Evolutionary conservation across 2,797 vertebrate genomes (phyloP).

Genomic region (Amphiprion clarkii): DNA sequence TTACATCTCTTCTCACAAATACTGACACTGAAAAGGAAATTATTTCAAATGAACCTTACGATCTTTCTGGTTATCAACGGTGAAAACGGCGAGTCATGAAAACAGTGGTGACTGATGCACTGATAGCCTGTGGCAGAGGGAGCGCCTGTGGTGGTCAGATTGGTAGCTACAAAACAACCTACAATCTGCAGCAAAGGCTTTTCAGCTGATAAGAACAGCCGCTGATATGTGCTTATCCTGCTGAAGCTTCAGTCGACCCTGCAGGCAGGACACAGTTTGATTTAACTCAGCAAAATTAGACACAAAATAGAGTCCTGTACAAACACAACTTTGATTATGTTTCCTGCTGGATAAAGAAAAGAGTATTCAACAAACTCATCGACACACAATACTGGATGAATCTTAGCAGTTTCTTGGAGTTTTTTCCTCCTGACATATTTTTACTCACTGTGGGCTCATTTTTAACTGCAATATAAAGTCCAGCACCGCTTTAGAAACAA

Average conservation of each 20-base stretch:
- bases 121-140: constrained; percentile 24
- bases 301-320: background rate
- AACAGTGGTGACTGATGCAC: constrained; percentile 40
- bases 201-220: constrained; percentile 45
- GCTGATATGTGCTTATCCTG: constrained; percentile 28
- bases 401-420: background rate
- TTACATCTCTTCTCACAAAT: constrained; percentile 7
- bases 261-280: constrained; percentile 13
- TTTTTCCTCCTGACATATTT: no score
- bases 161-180: constrained; percentile 33
- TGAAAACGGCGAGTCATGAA: constrained; percentile 47
- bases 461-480: no score
- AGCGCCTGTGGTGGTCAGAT: constrained; percentile 20
- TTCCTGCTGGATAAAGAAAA: background rate
- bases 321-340: constrained; percentile 1
- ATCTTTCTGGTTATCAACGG: constrained; percentile 30
- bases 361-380: no score
- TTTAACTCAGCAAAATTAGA: constrained; percentile 15
- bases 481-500: no score
- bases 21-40: background rate
- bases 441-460: no score
- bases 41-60: constrained; percentile 4
- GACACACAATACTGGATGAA: background rate
- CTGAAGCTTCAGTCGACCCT: background rate
- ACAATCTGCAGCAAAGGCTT: constrained; percentile 48